Conservation (phyloP, 2,113 vertebrate species). For the Trogon melanurus region DNA sequence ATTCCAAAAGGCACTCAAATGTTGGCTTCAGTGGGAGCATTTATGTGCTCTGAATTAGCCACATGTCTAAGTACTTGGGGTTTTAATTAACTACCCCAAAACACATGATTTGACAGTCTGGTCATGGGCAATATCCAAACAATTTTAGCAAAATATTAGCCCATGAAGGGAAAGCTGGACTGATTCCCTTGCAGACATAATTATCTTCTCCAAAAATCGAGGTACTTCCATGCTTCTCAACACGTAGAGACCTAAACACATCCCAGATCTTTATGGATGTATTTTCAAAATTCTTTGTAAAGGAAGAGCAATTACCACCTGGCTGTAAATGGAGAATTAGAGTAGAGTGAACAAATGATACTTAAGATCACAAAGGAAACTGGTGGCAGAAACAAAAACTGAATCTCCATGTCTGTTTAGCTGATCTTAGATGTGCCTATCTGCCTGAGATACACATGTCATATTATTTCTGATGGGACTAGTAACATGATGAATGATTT, state of each 20-base stretch:
- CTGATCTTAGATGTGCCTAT: background rate
- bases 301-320: background rate
- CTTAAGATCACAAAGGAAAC: background rate
- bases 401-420: background rate
- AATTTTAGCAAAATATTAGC: background rate
- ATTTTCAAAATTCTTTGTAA: background rate
- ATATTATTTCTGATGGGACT: background rate
- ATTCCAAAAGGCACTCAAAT: background rate
- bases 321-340: background rate
- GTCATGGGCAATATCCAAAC: background rate
- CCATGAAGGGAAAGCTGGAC: background rate
- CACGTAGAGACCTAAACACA: background rate
- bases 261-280: background rate
- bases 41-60: background rate
- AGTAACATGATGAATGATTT: background rate
- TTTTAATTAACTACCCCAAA: constrained; percentile 6
- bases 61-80: background rate
- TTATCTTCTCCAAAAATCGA: background rate
- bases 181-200: background rate
- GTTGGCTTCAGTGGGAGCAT: background rate
- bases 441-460: background rate
- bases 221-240: background rate
- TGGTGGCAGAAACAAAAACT: background rate
- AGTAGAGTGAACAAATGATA: background rate
- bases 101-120: background rate